phyloP scores from a whole-genome alignment of 2,113 vertebrate species.

The Etheostoma cragini region DNA sequence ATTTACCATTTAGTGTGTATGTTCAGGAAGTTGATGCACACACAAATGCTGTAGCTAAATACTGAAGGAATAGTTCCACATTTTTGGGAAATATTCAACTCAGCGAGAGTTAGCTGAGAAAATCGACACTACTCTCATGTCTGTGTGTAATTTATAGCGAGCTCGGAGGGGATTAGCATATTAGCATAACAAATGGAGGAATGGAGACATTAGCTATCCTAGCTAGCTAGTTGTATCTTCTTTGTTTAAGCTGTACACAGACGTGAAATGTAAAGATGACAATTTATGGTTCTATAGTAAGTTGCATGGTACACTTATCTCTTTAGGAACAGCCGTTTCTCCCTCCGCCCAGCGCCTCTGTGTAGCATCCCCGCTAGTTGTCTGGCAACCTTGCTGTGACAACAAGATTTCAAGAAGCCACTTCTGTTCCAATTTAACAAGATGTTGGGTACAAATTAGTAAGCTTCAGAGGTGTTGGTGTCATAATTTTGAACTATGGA shows the following conservation, averaged over 20 bases:
- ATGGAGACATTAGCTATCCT: not conserved
- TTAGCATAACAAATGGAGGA: not conserved
- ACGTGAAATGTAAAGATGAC: not conserved
- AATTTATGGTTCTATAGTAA: not conserved
- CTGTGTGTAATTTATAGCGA: not conserved
- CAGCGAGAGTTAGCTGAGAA: not conserved
- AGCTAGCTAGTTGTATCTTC: not conserved
- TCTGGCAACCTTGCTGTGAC: not conserved
- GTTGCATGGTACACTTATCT: not conserved
- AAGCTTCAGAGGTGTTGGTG: not conserved
- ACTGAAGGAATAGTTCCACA: not conserved
- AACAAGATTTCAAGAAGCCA: not conserved
- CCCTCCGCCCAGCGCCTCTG: not conserved
- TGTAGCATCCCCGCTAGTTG: not conserved
- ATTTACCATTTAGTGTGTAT: too few species aligned
- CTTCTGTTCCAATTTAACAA: not conserved
- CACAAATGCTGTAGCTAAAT: not conserved
- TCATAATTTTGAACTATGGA: too few species aligned
- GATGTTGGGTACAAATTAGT: not conserved
- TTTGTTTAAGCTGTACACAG: constrained; percentile 6
- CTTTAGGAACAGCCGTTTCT: not conserved
- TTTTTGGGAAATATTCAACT: not conserved
- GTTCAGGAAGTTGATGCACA: not conserved
- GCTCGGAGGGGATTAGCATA: not conserved
- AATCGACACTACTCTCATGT: not conserved